Base-by-base conservation (phyloP, 2,113 vertebrate species). In the Cricetomys ansorgei region DNA sequence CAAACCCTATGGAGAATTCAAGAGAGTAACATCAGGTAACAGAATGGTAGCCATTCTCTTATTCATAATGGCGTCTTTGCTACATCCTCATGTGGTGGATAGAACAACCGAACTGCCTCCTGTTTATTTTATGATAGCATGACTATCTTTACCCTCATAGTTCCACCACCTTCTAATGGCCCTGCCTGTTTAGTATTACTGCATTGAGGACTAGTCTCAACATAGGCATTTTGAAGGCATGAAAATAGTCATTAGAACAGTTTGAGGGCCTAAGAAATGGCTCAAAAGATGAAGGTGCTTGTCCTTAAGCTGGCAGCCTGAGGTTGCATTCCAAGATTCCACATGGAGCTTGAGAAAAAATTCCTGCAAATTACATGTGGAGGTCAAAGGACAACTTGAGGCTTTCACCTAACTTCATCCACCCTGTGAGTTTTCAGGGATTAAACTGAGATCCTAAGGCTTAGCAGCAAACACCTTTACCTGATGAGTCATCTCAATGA, bases 61-160 rank as follows among this genome's bases (percentile, higher is more conserved):
- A 48, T 27, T 65, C n/a, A 40, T 1, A 15, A 73, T 31, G 23
- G 13, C 7, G 1, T 4, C 19, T 27, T 57, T 45, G 40, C 23
- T n/a, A 4, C 16, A 17, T 70, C 43, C 3, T 69, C 55, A 77
- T 16, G 25, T 2, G 7, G 37, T 50, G 34, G 5, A 69, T 53
- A 3, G 6, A 1, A 1, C 48, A 40, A 48, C 10, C 2, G 40
- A 55, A 40, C 31, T 40, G 1, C 65, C 23, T 62, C 16, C 3
- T 23, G 15, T 25, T 43, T 31, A 5, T 72, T 79, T 64, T 40
- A 73, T 11, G 45, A 70, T 2, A 64, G 15, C 17, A 55, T 45
- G 34, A 40, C 50, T 70, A 21, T 34, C 12, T 10, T 25, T 45
- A 15, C 34, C 40, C 34, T 27, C n/a, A 55, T 5, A 5, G 34